phyloP scores from a whole-genome alignment of 2,797 vertebrate genomes.

The Sebastes diploproa region DNA sequence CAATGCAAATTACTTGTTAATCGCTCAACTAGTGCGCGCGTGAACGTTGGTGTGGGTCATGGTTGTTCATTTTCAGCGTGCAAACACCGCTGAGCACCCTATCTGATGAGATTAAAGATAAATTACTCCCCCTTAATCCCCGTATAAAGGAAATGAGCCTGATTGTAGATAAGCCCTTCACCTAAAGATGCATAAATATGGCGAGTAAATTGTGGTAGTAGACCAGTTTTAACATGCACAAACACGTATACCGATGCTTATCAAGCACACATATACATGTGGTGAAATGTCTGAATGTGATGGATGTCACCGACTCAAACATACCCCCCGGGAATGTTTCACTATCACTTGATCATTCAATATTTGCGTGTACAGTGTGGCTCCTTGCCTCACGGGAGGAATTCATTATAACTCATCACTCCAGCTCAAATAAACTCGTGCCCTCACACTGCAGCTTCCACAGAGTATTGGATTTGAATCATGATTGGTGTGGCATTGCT shows the following conservation, averaged over 20 bases:
- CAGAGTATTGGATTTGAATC: conserved; percentile 24
- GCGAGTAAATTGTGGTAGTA: conserved; percentile 15
- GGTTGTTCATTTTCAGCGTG: conserved; percentile 35
- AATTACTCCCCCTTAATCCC: conserved; percentile 69
- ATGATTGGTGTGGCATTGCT: conserved; percentile 1
- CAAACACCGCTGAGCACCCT: conserved; percentile 25
- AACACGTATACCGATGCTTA: background rate
- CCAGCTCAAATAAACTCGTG: conserved; percentile 43
- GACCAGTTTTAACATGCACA: conserved; percentile 13
- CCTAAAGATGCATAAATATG: conserved; percentile 42
- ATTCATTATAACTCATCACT: conserved; percentile 52
- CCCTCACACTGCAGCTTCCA: conserved; percentile 31
- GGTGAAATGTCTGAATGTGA: conserved; percentile 25
- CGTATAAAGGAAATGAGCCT: conserved; percentile 53
- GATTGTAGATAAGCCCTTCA: conserved; percentile 61
- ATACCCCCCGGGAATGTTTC: conserved; percentile 33
- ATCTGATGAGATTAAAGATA: conserved; percentile 73
- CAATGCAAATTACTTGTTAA: conserved; percentile 55
- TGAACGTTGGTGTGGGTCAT: background rate
- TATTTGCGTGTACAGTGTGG: conserved; percentile 52
- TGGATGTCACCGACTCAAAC: conserved; percentile 33
- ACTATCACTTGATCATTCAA: conserved; percentile 51
- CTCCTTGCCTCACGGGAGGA: conserved; percentile 49
- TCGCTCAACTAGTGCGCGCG: background rate
- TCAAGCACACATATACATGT: background rate